Conservation (phyloP, 2,797 vertebrate species). For the Dipus sagitta region DNA sequence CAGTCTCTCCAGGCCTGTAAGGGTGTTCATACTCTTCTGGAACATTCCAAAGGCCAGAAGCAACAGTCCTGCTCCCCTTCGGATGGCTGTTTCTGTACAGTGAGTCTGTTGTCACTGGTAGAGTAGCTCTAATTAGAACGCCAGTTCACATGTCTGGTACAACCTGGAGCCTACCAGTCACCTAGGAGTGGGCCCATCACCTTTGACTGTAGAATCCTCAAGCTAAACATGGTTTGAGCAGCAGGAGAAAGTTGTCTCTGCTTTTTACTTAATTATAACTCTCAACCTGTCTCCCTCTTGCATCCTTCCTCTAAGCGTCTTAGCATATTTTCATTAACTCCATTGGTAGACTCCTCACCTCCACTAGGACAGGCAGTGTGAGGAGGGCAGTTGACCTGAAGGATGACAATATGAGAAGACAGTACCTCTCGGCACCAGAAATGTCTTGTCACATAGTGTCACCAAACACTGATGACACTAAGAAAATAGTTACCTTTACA, state of each 20-base stretch:
- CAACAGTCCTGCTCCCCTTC: not conserved
- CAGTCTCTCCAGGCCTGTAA: too few species aligned
- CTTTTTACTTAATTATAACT: not conserved
- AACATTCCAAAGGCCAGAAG: not conserved
- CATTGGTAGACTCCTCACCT: not conserved
- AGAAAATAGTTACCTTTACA: not conserved
- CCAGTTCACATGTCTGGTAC: not conserved
- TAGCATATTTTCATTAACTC: not conserved
- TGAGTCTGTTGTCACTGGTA: not conserved
- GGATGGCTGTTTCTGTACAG: not conserved
- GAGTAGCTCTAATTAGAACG: not conserved
- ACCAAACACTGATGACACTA: not conserved
- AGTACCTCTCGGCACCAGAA: not conserved
- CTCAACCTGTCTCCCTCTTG: not conserved
- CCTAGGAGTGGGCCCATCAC: not conserved
- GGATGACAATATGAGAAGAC: not conserved
- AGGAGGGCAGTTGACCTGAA: not conserved
- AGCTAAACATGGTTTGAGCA: not conserved
- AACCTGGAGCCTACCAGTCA: not conserved
- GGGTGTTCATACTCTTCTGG: slow-evolving; percentile 6
- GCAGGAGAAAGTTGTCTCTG: not conserved
- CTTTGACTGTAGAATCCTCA: not conserved
- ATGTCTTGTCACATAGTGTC: not conserved
- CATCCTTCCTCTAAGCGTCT: not conserved
- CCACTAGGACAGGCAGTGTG: not conserved